Evolutionary conservation across 2,888 invertebrate species (phyloP).

Genomic region (Drosophila diplacantha): DNA sequence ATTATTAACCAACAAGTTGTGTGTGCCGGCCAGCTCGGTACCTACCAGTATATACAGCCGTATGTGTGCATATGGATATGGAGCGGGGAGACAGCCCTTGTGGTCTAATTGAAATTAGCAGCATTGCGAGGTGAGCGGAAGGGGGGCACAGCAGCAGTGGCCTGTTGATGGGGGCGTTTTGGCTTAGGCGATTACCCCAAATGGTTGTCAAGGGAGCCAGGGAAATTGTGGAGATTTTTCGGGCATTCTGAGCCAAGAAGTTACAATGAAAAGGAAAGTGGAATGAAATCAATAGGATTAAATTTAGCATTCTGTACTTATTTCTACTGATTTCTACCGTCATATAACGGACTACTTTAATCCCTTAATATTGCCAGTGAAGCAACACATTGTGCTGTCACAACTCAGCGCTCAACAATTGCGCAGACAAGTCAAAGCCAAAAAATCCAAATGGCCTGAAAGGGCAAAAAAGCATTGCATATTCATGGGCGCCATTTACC

Average conservation of each 20-base stretch:
- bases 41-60: conserved; percentile 9
- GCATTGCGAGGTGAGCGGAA: conserved; percentile 27
- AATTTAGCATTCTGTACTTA: background rate
- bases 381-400: conserved; percentile 14
- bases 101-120: conserved; percentile 70
- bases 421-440: conserved; percentile 31
- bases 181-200: conserved; percentile 33
- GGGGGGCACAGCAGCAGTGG: background rate
- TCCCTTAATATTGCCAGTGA: conserved; percentile 4
- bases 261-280: background rate
- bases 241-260: background rate
- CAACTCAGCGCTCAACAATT: conserved; percentile 23
- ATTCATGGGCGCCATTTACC: conserved; percentile 58
- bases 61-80: conserved; percentile 13
- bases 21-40: conserved; percentile 19
- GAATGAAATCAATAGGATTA: background rate
- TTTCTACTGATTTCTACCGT: background rate
- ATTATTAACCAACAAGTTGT: conserved; percentile 69
- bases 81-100: conserved; percentile 39
- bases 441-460: conserved; percentile 13
- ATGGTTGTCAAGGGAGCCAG: conserved; percentile 12
- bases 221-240: conserved; percentile 10
- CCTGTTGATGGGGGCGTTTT: conserved; percentile 38
- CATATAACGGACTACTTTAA: conserved; percentile 18
- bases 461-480: conserved; percentile 51